A percentile compares a stretch with the other conserved stretches of the same genome.
Conservation (phyloP, 2,888 invertebrate genomes). For the Sphaeridia pumilis region DNA sequence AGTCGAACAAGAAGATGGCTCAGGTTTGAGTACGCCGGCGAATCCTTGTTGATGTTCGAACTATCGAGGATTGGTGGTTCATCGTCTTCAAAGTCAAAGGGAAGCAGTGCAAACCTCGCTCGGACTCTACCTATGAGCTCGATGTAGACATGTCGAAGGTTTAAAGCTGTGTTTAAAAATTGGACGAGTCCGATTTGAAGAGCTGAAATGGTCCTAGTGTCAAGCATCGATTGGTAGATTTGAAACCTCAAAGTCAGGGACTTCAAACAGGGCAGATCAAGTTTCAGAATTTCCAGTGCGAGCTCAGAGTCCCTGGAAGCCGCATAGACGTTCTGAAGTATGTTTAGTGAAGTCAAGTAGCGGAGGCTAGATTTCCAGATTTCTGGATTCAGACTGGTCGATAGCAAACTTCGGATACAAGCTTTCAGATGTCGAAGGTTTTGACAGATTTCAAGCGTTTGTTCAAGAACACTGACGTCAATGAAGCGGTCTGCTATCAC, state of each 20-base stretch:
- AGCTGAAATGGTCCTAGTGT: background rate
- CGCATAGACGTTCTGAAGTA: slow-evolving; percentile 3
- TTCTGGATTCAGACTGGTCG: background rate
- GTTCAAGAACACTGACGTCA: background rate
- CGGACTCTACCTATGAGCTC: background rate
- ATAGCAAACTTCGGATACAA: background rate
- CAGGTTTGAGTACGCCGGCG: background rate
- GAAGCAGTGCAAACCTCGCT: background rate
- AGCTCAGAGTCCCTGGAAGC: background rate
- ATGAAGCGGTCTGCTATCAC: slow-evolving; percentile 3
- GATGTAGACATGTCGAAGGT: background rate
- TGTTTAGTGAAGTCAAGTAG: background rate
- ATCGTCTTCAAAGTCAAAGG: too few species aligned
- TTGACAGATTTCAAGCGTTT: background rate
- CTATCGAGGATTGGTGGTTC: too few species aligned
- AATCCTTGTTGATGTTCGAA: too few species aligned
- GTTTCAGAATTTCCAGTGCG: background rate
- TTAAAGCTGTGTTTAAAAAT: background rate
- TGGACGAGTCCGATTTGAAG: slow-evolving; percentile 2
- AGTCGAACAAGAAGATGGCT: slow-evolving; percentile 1
- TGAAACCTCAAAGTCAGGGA: slow-evolving; percentile 1
- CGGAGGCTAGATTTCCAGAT: background rate
- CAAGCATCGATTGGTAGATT: background rate
- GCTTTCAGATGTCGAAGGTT: background rate
- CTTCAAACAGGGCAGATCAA: background rate